A percentile compares a stretch with the other conserved stretches of the same genome.
These are phyloP conservation scores for Barnardius zonarius DNA, from an alignment of 2,113 vertebrate genomes.

Conservation along the genomic window DNA sequence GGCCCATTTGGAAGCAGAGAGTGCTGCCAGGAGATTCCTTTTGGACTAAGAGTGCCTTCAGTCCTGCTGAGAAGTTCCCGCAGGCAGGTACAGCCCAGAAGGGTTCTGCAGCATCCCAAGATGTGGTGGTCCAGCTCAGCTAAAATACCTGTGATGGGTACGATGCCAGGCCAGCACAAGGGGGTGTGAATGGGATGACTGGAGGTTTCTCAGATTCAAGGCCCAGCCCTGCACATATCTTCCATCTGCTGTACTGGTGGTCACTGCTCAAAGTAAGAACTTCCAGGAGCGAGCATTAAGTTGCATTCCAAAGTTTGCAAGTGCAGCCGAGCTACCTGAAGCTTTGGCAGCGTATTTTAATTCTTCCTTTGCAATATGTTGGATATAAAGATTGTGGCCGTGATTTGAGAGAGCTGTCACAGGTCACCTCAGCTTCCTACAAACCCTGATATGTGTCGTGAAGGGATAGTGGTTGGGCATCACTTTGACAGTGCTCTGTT, in stretches of 20 bases:
- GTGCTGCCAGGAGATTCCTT: not conserved
- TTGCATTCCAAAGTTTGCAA: not conserved
- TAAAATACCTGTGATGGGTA: not conserved
- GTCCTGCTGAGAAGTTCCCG: not conserved
- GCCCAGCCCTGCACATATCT: not conserved
- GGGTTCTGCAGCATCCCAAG: not conserved
- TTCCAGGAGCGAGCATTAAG: not conserved
- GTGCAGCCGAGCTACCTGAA: not conserved
- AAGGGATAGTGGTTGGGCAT: not conserved
- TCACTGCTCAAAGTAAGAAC: not conserved
- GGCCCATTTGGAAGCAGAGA: constrained; percentile 61
- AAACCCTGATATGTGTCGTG: not conserved
- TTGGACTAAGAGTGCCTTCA: not conserved
- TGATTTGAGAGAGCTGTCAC: not conserved
- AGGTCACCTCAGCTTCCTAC: not conserved
- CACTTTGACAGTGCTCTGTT: not conserved
- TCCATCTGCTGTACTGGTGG: not conserved
- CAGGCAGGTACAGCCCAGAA: not conserved
- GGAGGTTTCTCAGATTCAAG: not conserved
- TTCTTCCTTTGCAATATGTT: not conserved
- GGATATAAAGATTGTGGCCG: not conserved
- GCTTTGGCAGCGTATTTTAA: not conserved
- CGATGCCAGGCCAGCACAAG: not conserved
- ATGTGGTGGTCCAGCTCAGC: not conserved
- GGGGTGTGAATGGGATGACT: too few species aligned